Evolutionary conservation across 2,113 vertebrate genomes (phyloP), one percentile per base, ranked within the genome.

Genomic region (Rhabdornis inornatus): DNA sequence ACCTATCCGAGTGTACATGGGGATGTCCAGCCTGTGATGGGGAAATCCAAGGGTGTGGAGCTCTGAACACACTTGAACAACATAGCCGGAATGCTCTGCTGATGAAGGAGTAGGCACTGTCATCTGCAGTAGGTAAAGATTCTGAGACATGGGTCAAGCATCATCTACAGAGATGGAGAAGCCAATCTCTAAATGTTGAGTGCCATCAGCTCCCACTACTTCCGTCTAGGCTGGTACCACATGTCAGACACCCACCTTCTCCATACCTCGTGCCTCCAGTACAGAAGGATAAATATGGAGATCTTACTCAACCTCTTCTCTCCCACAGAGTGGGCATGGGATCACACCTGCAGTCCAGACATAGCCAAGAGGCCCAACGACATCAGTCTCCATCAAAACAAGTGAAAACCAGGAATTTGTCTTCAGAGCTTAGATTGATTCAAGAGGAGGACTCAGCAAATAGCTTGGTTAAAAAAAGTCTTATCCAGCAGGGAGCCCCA

Each of bases 1-100:
- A 40, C 21, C 23, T 30, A 0, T 23, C 5, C 1, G 8, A 28
- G 49, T 8, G 11, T 35, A n/a, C 30, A 20, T 0, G 0, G 44
- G 35, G 16, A 71, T 37, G 28, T 37, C 30, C 61, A 71, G 10
- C 49, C 45, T 22, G 7, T 21, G 37, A n/a, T 15, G 53, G 22
- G 23, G 33, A n/a, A 63, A 59, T 25, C 15, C 15, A 55, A 33
- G 37, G 30, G 13, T 4, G 6, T 15, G 16, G 33, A 77, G 44
- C 59, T 49, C 59, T 33, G 17, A 57, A 50, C 33, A 23, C 49
- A 68, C 44, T 22, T 13, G 39, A 20, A 25, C 22, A 31, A 52
- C 31, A 44, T 1, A 1, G 42, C 15, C 55, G 52, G 52, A 79
- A 30, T n/a, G 50, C 22, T 75, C 25, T 31, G 76, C 42, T 47